phyloP scores from a whole-genome alignment of 2,113 vertebrate species.

The Vulpes ferrilata region DNA sequence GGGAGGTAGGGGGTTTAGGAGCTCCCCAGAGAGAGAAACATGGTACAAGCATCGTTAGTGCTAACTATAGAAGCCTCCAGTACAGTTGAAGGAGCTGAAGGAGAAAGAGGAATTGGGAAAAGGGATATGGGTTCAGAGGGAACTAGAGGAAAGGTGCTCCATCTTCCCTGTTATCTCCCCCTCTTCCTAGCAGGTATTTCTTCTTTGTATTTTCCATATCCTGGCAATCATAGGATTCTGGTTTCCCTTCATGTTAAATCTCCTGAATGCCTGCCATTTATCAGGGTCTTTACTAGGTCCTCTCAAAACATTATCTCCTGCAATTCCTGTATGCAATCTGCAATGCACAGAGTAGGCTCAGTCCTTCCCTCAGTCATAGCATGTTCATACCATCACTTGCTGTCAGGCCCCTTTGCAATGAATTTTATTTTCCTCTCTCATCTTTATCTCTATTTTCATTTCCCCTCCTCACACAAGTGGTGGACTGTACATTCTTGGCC shows the following conservation, averaged over 20 bases:
- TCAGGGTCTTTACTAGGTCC: neutral
- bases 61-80: neutral
- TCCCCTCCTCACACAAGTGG: too few relatives aligned
- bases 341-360: neutral
- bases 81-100: neutral
- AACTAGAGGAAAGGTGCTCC: neutral
- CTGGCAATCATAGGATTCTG: neutral
- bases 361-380: neutral
- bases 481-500: too few relatives aligned
- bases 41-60: neutral
- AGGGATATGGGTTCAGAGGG: neutral
- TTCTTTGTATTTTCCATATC: neutral
- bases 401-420: too few relatives aligned
- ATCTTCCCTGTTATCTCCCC: neutral
- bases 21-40: neutral
- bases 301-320: neutral
- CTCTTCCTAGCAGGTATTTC: neutral
- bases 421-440: too few relatives aligned
- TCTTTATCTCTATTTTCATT: too few relatives aligned
- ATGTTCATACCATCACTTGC: too few relatives aligned
- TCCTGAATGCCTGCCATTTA: neutral
- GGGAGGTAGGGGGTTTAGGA: neutral
- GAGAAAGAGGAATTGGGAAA: neutral
- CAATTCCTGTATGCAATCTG: neutral
- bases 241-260: neutral